These are phyloP conservation scores for Tenthredo notha DNA, from an alignment of 2,888 invertebrate species.

Conservation along the genomic window DNA sequence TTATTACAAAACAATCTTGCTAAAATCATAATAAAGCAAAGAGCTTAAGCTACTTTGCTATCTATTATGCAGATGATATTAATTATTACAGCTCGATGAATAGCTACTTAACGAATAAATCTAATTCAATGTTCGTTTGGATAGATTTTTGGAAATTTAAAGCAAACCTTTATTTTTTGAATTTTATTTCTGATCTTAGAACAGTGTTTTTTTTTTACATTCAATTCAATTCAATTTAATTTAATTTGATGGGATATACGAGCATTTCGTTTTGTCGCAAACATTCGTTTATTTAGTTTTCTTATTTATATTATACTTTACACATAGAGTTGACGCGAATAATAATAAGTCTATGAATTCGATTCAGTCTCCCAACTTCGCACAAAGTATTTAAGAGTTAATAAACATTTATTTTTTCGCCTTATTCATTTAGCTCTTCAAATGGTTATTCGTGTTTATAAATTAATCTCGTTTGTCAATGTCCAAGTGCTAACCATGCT, in stretches of 20 bases:
- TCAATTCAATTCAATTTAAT: background rate
- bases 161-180: background rate
- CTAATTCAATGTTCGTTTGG: conserved; percentile 10
- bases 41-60: background rate
- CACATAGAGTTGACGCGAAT: background rate
- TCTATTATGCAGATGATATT: background rate
- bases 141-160: conserved; percentile 11
- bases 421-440: background rate
- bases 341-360: background rate
- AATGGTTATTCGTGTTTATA: conserved; percentile 43
- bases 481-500: background rate
- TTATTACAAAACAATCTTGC: background rate
- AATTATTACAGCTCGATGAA: conserved; percentile 20
- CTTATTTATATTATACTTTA: background rate
- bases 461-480: background rate
- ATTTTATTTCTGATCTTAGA: background rate
- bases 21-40: background rate
- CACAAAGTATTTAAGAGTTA: conserved; percentile 15
- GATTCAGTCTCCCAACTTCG: conserved; percentile 4
- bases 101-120: conserved; percentile 34
- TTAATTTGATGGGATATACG: background rate
- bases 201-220: background rate
- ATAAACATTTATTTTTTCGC: background rate
- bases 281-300: background rate
- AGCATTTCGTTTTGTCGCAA: conserved; percentile 13